Evolutionary conservation across 2,888 invertebrate genomes (phyloP), one percentile per base, ranked within the genome.

Genomic region (Sycophila texana): DNA sequence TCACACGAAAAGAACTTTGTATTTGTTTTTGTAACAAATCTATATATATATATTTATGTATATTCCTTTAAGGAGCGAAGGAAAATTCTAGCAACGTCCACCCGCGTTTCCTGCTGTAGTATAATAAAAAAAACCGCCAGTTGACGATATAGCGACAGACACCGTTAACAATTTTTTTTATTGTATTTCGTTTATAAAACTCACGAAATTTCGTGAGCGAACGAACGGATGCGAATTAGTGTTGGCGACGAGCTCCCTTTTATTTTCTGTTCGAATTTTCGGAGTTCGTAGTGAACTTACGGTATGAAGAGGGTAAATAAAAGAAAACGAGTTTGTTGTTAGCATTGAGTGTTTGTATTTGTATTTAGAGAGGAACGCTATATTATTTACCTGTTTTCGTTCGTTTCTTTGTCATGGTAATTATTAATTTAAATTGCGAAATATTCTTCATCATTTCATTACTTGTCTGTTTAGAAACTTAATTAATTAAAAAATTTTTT

Each of bases 391-490:
- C 73, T 79, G 68, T 68, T 74, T 26, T 79, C 51, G 53, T 75
- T 65, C 58, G 53, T 74, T 70, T 47, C 63, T 79, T 67, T 60
- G 53, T 72, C 66, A 72, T 72, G 61, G 47, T 67, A 66, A 72
- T 72, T 67, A 26, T 26, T 60, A 68, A 68, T 61, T 67, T 39
- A 75, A 80, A 67, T 49, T 76, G 22, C 67, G 72, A 68, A 30
- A 60, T 74, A 67, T 55, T 67, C 49, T 47, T 30, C 65, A 66
- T 66, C 74, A 47, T 61, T 51, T 58, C 75, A 66, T 65, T 67
- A 60, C 67, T 63, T 72, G 72, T 80, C 72, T 68, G 76, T 80
- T 72, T 80, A 75, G 55, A 75, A 76, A 73, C 76, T 51, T 72
- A 76, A 76, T 74, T 55, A 72, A 76, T 67, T 72, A 67, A 79